Evolutionary conservation across 1,140 invertebrate species (phyloP).

Genomic region (Trichonephila clavipes): DNA sequence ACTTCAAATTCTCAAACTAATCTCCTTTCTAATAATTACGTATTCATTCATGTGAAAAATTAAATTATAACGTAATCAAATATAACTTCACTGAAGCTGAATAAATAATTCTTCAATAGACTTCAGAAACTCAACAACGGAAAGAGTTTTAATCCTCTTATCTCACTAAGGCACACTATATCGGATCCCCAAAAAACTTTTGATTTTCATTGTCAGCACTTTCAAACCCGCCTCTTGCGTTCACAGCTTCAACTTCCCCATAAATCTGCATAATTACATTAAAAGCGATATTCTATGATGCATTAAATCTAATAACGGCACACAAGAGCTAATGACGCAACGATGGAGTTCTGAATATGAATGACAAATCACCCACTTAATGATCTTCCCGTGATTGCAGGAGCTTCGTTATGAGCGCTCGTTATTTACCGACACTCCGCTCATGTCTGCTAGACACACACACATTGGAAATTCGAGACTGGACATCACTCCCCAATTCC

Average conservation of each 20-base stretch:
- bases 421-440: background rate
- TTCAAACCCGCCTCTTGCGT: background rate
- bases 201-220: background rate
- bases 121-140: too few species aligned
- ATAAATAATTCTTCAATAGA: too few species aligned
- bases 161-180: background rate
- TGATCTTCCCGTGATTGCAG: conserved; percentile 3
- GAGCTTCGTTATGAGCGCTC: background rate
- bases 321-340: background rate
- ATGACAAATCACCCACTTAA: conserved; percentile 21
- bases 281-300: conserved; percentile 27
- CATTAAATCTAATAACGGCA: conserved; percentile 5
- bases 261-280: conserved; percentile 38
- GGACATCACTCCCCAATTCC: background rate
- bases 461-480: background rate
- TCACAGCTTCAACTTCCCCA: background rate
- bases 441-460: background rate
- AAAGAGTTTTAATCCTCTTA: too few species aligned
- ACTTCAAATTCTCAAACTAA: too few species aligned
- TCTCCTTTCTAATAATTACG: too few species aligned
- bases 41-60: too few species aligned
- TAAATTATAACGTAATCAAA: too few species aligned
- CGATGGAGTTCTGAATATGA: background rate
- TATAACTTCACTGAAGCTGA: too few species aligned
- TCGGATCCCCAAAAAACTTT: background rate